These are phyloP conservation scores for Terrapene triunguis DNA, from an alignment of 2,113 vertebrate genomes.

Conservation along the genomic window DNA sequence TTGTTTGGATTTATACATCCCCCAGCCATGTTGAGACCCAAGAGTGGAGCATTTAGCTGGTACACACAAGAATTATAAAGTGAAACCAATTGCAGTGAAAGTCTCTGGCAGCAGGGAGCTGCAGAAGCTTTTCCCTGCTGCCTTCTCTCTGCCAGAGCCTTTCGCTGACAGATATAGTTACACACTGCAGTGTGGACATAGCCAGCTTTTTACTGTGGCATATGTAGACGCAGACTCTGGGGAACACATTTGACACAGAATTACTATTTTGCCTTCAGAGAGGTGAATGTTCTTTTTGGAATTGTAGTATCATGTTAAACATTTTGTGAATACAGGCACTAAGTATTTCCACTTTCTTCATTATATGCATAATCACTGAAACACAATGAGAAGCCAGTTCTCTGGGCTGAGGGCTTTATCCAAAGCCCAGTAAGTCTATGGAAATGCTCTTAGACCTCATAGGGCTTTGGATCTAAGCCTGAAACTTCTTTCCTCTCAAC, in stretches of 20 bases:
- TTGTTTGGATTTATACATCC: no score
- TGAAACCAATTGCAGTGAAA: background rate
- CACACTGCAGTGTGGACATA: background rate
- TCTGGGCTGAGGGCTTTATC: no score
- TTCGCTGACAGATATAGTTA: background rate
- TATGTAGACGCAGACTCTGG: background rate
- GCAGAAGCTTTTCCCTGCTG: background rate
- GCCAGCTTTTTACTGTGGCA: background rate
- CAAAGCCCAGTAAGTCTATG: background rate
- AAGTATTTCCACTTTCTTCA: background rate
- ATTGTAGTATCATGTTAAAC: background rate
- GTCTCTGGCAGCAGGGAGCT: background rate
- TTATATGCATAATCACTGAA: background rate
- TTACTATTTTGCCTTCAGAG: background rate
- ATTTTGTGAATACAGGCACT: background rate
- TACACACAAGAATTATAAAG: background rate
- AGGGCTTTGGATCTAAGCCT: background rate
- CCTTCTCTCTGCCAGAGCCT: background rate
- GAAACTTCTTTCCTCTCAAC: background rate
- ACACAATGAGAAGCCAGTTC: background rate
- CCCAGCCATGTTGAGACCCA: background rate
- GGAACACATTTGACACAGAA: background rate
- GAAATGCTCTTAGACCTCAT: background rate
- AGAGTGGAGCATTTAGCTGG: background rate
- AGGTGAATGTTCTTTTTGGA: background rate